These are phyloP conservation scores for Antheraea mylitta DNA, from an alignment of 1,140 invertebrate species.

Conservation along the genomic window DNA sequence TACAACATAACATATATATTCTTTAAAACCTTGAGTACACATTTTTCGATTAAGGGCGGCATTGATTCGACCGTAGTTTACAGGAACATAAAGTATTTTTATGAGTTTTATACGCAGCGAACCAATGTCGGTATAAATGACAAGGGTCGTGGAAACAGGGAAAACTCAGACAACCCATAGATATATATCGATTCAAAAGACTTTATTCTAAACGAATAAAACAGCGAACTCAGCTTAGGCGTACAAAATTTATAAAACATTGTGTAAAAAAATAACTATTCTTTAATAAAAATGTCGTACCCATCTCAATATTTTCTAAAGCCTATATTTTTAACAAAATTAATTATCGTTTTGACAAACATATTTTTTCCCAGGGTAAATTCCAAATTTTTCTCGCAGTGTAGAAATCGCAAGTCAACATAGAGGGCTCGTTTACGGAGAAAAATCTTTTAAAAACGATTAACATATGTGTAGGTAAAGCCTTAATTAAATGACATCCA, in stretches of 20 bases:
- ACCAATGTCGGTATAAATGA: constrained; percentile 9
- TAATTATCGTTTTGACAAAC: background rate
- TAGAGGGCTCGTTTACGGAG: background rate
- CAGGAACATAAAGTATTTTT: background rate
- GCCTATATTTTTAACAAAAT: background rate
- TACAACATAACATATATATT: background rate
- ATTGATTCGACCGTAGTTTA: background rate
- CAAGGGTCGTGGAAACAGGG: background rate
- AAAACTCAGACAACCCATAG: background rate
- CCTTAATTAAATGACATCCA: too few species aligned
- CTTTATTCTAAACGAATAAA: background rate
- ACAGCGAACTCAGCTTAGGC: background rate
- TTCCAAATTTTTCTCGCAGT: background rate
- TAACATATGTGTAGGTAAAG: too few species aligned
- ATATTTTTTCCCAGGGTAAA: background rate
- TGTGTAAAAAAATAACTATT: background rate
- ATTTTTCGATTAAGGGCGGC: background rate
- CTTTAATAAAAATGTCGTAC: background rate
- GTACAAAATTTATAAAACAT: background rate
- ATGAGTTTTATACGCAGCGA: background rate
- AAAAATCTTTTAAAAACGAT: too few species aligned
- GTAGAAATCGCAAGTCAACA: background rate
- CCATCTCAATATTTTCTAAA: constrained; percentile 1
- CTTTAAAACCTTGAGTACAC: background rate
- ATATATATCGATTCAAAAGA: background rate